Base-by-base conservation (phyloP, 2,888 invertebrate genomes). In the Vannuccia rotundouncinata region DNA sequence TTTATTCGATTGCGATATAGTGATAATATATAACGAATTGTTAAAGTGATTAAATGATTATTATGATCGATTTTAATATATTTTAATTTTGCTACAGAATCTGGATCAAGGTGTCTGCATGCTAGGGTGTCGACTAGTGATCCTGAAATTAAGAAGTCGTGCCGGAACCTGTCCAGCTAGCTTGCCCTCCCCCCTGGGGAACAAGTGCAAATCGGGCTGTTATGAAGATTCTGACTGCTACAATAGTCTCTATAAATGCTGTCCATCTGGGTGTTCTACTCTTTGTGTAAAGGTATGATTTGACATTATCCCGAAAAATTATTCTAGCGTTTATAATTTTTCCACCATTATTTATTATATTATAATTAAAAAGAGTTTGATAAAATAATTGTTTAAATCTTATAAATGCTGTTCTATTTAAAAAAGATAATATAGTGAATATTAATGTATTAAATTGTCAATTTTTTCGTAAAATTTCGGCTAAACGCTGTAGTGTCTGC, bases 241-340 rank as follows among this genome's bases (percentile, higher is more conserved):
- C 28, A 79, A 79, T 22, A 27, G 76, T 13, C 74, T 79, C 27
- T 73, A 79, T 17, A 78, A 77, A 60, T 79, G 79, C 31, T 79
- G 79, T 29, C 66, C 29, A 79, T 17, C 73, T 17, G 79, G 79
- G 1, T 79, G 79, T 27, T 31, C 31, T 28, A 73, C 60, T 78
- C 22, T 78, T 17, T 79, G 79, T 78, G 59, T 78, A 2, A 27
- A 78, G 29, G 78, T 78, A 59, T 10, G 45, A n/a, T n/a, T n/a
- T n/a, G n/a, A n/a, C n/a, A n/a, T n/a, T n/a, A n/a, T n/a, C n/a
- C n/a, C n/a, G n/a, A n/a, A n/a, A 45, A 45, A 45, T 45, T 45
- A 45, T 45, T 5, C 45, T 10, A 10, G 45, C 45, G 45, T 45
- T 45, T n/a, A n/a, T n/a, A n/a, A n/a, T n/a, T n/a, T 45, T 45